phyloP scores from a whole-genome alignment of 2,888 invertebrate species.

The Malthinus flaveolus region DNA sequence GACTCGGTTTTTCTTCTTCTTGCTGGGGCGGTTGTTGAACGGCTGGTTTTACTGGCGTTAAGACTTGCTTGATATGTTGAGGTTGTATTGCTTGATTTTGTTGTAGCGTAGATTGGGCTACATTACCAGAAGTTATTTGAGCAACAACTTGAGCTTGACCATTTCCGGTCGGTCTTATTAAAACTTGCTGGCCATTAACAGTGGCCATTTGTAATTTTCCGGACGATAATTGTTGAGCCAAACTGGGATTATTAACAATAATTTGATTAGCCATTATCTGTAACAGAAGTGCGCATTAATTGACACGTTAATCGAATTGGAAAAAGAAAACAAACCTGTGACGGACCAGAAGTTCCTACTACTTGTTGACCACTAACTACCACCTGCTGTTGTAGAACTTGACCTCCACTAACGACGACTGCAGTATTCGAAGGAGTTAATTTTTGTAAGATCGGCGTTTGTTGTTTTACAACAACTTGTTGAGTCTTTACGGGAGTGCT shows the following conservation, averaged over 20 bases:
- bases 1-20: constrained; percentile 43
- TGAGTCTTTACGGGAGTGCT: constrained; percentile 45
- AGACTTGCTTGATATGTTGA: constrained; percentile 9
- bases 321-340: constrained; percentile 46
- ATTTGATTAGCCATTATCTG: constrained; percentile 67
- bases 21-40: constrained; percentile 35
- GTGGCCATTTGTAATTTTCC: constrained; percentile 84
- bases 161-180: constrained; percentile 77
- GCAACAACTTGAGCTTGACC: constrained; percentile 79
- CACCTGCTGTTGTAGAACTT: constrained; percentile 48
- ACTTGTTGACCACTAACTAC: constrained; percentile 52
- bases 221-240: constrained; percentile 80
- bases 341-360: constrained; percentile 52
- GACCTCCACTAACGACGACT: constrained; percentile 52
- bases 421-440: constrained; percentile 46
- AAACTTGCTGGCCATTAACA: constrained; percentile 83
- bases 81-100: constrained; percentile 18
- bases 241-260: constrained; percentile 74
- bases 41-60: constrained; percentile 25
- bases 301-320: neutral
- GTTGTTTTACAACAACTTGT: constrained; percentile 48
- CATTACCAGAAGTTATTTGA: constrained; percentile 60
- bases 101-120: constrained; percentile 35
- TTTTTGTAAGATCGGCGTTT: constrained; percentile 53
- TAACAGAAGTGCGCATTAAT: neutral